These are phyloP conservation scores for Drosophila trichaetosa DNA, from an alignment of 2,888 invertebrate genomes.

Conservation along the genomic window DNA sequence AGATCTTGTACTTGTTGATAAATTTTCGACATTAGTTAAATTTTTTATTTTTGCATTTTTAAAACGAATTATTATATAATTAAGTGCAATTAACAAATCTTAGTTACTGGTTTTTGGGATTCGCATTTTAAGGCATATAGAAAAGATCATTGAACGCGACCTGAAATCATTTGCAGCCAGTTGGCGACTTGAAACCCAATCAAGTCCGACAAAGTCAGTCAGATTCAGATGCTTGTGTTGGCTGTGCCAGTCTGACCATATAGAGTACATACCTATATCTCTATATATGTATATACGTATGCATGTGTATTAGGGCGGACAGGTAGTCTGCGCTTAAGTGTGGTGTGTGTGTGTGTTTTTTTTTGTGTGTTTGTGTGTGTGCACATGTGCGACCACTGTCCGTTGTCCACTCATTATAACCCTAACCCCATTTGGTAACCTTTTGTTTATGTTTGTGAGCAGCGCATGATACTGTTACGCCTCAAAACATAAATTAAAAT, in stretches of 20 bases:
- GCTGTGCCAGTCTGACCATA: constrained; percentile 47
- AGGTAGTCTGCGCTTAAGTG: constrained; percentile 47
- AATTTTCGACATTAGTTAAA: constrained; percentile 14
- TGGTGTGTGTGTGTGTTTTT: neutral
- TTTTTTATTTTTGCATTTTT: constrained; percentile 43
- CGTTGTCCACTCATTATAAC: constrained; percentile 32
- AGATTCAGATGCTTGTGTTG: constrained; percentile 23
- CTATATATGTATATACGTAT: constrained; percentile 6
- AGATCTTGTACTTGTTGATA: neutral
- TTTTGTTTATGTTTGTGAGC: constrained; percentile 28
- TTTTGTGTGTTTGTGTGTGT: constrained; percentile 13
- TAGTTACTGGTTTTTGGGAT: constrained; percentile 17
- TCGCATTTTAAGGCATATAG: constrained; percentile 35
- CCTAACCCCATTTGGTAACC: constrained; percentile 52
- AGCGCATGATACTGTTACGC: constrained; percentile 35
- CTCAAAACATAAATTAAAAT: constrained; percentile 38
- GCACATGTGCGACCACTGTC: constrained; percentile 16
- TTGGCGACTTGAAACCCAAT: constrained; percentile 38
- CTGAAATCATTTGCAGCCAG: constrained; percentile 37
- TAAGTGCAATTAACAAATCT: constrained; percentile 34
- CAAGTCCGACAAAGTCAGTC: constrained; percentile 26
- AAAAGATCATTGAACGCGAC: constrained; percentile 69
- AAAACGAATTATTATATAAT: constrained; percentile 57
- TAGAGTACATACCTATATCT: constrained; percentile 20
- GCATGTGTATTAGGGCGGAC: constrained; percentile 53